A percentile compares a stretch with the other conserved stretches of the same genome.
Evolutionary conservation across 2,888 invertebrate species (phyloP).

Genomic region (Peribatodes rhomboidaria): DNA sequence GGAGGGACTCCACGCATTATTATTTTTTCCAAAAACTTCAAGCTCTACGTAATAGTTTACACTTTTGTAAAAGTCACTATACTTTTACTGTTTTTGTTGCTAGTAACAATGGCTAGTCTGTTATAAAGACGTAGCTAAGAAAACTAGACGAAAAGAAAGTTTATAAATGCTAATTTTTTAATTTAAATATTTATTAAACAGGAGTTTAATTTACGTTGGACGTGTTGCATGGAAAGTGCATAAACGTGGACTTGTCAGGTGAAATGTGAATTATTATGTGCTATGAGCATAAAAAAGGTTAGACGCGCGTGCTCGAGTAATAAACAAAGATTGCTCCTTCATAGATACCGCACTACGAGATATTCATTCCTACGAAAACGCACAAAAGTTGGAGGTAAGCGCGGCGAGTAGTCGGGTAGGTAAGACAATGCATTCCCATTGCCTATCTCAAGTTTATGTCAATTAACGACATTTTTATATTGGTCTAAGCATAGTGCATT

Average conservation of each 20-base stretch:
- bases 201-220: constrained; percentile 21
- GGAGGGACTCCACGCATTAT: too few species aligned
- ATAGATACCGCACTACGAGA: too few species aligned
- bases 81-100: not conserved
- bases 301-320: constrained; percentile 49
- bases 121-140: not conserved
- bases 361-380: too few species aligned
- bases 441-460: too few species aligned
- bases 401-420: too few species aligned
- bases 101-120: not conserved
- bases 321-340: constrained; percentile 13
- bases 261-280: constrained; percentile 39
- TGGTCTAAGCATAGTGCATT: too few species aligned
- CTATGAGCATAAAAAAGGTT: constrained; percentile 44
- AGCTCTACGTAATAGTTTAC: too few species aligned
- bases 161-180: constrained; percentile 19
- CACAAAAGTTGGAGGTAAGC: too few species aligned
- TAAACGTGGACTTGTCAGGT: constrained; percentile 36
- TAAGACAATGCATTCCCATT: too few species aligned
- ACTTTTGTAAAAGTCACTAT: too few species aligned
- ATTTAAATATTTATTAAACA: constrained; percentile 20
- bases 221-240: constrained; percentile 41
- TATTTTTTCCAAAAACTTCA: too few species aligned
- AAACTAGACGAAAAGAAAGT: constrained; percentile 3
- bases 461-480: too few species aligned